A percentile compares a stretch with the other conserved stretches of the same genome.
These are phyloP conservation scores for Poecilia gillii DNA, from an alignment of 2,797 vertebrate genomes.

Conservation along the genomic window DNA sequence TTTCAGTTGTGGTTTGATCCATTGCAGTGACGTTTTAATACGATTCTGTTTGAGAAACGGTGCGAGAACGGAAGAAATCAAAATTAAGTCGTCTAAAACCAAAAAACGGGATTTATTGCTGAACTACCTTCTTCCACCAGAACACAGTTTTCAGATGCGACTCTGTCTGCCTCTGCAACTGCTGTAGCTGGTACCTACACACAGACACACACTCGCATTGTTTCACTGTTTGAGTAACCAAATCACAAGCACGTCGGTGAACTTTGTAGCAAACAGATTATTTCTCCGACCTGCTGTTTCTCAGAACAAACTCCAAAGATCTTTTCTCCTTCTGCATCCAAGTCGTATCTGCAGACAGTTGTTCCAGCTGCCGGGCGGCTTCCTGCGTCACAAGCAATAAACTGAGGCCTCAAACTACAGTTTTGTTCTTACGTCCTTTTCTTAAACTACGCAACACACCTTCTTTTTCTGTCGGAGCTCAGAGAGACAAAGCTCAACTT, in stretches of 20 bases:
- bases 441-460: conserved; percentile 47
- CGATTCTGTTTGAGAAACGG: conserved; percentile 31
- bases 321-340: conserved; percentile 62
- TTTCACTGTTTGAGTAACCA: not conserved
- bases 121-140: conserved; percentile 40
- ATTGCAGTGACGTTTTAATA: conserved; percentile 51
- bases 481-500: conserved; percentile 63
- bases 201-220: conserved; percentile 6
- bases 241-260: not conserved
- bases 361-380: conserved; percentile 60
- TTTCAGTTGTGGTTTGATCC: conserved; percentile 36
- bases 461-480: conserved; percentile 65
- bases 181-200: conserved; percentile 69
- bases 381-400: conserved; percentile 58
- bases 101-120: not conserved
- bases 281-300: conserved; percentile 52
- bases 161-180: conserved; percentile 57
- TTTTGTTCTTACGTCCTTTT: not conserved
- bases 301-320: conserved; percentile 47
- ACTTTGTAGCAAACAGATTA: conserved; percentile 69
- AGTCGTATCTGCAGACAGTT: conserved; percentile 35
- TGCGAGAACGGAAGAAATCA: conserved; percentile 3
- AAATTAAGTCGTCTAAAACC: not conserved
- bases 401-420: not conserved
- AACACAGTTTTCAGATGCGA: conserved; percentile 29